Conservation (phyloP, 2,888 invertebrate genomes). For the Hartigia nigra region DNA sequence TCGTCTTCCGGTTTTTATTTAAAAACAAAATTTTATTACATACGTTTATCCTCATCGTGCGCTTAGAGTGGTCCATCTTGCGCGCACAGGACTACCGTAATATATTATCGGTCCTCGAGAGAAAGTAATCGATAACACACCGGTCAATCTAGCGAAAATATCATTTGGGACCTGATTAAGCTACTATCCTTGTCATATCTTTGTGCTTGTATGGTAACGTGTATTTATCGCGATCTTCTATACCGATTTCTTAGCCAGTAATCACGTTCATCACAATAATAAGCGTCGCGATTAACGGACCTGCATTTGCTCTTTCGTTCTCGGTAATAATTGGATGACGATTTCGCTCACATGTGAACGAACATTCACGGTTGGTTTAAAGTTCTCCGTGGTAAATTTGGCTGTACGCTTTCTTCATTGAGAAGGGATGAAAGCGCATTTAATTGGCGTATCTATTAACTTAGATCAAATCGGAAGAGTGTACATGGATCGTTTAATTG, state of each 20-base stretch:
- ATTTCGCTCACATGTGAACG: not conserved
- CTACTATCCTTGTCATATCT: not conserved
- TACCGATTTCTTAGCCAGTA: not conserved
- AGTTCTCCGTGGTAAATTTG: not conserved
- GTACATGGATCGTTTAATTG: too few species aligned
- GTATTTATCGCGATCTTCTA: not conserved
- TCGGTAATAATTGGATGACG: not conserved
- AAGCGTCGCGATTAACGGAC: not conserved
- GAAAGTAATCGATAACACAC: not conserved
- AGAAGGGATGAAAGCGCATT: not conserved
- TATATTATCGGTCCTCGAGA: not conserved
- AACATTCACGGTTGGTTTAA: not conserved
- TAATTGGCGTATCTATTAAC: not conserved
- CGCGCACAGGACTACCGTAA: not conserved
- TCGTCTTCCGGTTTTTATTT: not conserved
- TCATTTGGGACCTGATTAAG: not conserved
- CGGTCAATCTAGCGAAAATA: not conserved
- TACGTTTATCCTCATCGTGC: not conserved
- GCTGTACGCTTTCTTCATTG: not conserved
- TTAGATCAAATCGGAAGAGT: not conserved
- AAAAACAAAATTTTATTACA: not conserved
- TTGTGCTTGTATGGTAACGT: not conserved
- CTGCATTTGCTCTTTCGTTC: not conserved
- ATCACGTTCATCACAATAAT: not conserved
- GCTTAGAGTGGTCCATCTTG: not conserved